These are phyloP conservation scores for Shinisaurus crocodilurus DNA, from an alignment of 2,113 vertebrate genomes.

Conservation along the genomic window DNA sequence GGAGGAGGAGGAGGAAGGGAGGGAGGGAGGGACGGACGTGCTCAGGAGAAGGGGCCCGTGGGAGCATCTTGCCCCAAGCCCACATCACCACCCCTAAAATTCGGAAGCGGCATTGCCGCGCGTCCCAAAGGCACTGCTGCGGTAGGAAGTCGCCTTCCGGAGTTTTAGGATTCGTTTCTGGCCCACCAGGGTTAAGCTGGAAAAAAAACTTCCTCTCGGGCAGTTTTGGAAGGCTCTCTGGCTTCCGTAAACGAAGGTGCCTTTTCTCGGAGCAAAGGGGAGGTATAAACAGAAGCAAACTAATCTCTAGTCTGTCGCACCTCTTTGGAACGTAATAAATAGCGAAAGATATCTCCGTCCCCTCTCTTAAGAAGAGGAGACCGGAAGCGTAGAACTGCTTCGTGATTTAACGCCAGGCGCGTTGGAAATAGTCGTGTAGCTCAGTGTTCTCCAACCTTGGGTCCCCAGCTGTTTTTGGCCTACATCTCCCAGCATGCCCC, in stretches of 20 bases:
- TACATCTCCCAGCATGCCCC: too few species aligned
- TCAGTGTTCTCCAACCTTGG: too few species aligned
- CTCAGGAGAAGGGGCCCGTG: too few species aligned
- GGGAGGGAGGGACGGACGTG: too few species aligned
- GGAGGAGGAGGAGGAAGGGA: too few species aligned
- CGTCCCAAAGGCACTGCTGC: not conserved
- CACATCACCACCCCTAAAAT: too few species aligned
- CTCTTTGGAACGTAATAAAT: too few species aligned
- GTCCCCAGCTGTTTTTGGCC: too few species aligned
- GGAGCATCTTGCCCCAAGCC: too few species aligned
- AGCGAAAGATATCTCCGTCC: not conserved
- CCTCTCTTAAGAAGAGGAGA: not conserved
- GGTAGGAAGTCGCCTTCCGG: not conserved
- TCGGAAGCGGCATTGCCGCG: too few species aligned
- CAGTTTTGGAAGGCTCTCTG: not conserved
- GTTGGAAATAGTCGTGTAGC: not conserved
- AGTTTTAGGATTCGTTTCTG: not conserved
- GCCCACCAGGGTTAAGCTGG: not conserved
- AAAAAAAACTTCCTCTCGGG: not conserved
- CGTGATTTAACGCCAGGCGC: not conserved
- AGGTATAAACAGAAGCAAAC: slow-evolving; percentile 17
- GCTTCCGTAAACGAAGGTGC: not conserved
- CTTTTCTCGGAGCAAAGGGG: slow-evolving; percentile 17
- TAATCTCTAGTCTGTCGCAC: not conserved
- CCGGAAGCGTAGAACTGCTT: too few species aligned